Evolutionary conservation across 2,113 vertebrate species (phyloP), one percentile per base, ranked within the genome.

Genomic region (Ifrita kowaldi): DNA sequence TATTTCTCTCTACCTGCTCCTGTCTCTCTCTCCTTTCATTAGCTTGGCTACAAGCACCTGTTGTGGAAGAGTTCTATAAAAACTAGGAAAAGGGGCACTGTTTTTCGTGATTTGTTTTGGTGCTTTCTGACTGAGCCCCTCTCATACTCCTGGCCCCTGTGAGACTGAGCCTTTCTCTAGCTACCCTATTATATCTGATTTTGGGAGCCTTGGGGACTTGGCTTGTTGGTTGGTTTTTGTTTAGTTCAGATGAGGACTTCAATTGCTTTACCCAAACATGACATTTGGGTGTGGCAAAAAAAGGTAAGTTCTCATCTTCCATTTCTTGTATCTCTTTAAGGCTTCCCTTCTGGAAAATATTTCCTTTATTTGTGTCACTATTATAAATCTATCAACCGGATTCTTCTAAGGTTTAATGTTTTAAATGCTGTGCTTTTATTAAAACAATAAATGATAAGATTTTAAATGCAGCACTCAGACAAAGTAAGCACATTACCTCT

Each of bases 81-180:
- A 39, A 18, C 14, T 65, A 33, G 59, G 26, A 53, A 42, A 56
- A 87, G 13, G 41, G 33, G 2, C 0, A 18, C 2, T 16, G 3
- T 7, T 8, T 49, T 71, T 11, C 9, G 10, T 80, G 41, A 7
- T 7, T 53, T 96, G 10, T 4, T 77, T 17, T 74, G 35, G 3
- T 44, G 20, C 1, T 68, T 2, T 89, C 1, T 59, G 50, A 4
- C 1, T 33, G 13, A 46, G 8, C 1, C 4, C 2, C 5, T 89
- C 4, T 56, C 1, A 0, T 28, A 10, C 0, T 32, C 9, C 24
- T 39, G 4, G 6, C n/a, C 4, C 5, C 16, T 26, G 10, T 63
- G 33, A 76, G 33, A 19, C 14, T 50, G 35, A 76, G 11, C 17
- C 10, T 70, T 84, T 12, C 44, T 22, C 5, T 16, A 18, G 16